Evolutionary conservation across 30 jellyfish, hydroid and myxozoan genomes (phyloP).

Genomic region (Chrysaora quinquecirrha): DNA sequence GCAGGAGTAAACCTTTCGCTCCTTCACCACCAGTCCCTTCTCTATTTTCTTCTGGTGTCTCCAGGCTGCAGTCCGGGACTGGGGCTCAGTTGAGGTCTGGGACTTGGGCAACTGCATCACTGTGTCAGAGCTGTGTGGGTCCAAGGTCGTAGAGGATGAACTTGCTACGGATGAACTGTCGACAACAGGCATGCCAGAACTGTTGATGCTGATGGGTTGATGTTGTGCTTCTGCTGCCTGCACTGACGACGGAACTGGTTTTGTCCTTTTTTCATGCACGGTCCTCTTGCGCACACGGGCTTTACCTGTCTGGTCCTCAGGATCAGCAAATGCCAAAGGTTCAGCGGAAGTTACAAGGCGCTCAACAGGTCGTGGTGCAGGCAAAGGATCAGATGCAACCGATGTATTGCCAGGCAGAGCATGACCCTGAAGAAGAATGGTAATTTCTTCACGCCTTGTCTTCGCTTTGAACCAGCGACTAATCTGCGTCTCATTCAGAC

Average conservation of each 20-base stretch:
- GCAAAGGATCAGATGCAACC: conserved; percentile 4
- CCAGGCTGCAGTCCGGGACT: not conserved
- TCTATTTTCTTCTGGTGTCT: not conserved
- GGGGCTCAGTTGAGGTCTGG: not conserved
- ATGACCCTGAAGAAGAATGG: conserved; percentile 4
- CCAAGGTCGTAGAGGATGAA: not conserved
- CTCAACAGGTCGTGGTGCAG: conserved; percentile 6
- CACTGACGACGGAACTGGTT: not conserved
- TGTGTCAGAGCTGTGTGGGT: not conserved
- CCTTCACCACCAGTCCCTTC: not conserved
- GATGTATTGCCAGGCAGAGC: conserved; percentile 1
- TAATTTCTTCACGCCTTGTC: conserved; percentile 19
- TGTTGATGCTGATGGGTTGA: not conserved
- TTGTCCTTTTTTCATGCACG: too few species aligned
- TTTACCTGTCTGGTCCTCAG: not conserved
- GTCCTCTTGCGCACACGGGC: not conserved
- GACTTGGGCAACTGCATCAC: not conserved
- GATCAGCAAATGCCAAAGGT: not conserved
- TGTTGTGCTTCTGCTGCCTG: not conserved
- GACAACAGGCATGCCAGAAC: not conserved
- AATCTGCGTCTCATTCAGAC: conserved; percentile 11
- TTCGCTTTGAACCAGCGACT: conserved; percentile 23
- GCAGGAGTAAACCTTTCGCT: not conserved
- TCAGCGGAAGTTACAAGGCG: not conserved
- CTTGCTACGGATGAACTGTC: not conserved